Evolutionary conservation across 2,797 vertebrate species (phyloP), one percentile per base, ranked within the genome.

Genomic region (Hephaestus fuliginosus): DNA sequence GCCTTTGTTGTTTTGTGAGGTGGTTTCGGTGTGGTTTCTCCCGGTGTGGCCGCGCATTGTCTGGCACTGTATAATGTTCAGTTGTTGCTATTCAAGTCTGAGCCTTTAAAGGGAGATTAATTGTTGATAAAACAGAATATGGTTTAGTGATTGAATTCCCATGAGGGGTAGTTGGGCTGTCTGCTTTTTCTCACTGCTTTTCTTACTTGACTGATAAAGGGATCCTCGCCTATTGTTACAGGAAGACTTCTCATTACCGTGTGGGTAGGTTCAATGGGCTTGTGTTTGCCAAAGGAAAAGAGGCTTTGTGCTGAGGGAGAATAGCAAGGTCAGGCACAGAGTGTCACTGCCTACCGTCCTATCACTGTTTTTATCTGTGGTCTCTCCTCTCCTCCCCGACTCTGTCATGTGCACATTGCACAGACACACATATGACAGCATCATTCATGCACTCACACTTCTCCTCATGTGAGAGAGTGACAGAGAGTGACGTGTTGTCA

Each of bases 61-160:
- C 17, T 2, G 18, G 15, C 6, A 7, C 66, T 57, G 25, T 44
- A 18, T 6, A 28, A 60, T 1, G 18, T 46, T 36, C 49, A 56
- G 15, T n/a, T 71, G 66, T 75, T 74, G 48, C 65, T n/a, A 63
- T 74, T 83, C 5, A 64, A 68, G 46, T 62, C 36, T 1, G 55
- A 64, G 67, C 33, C 65, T 65, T 84, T 71, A 66, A 82, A 81
- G 79, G 66, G 48, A 90, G 74, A 91, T 87, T 84, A 78, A 89
- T 90, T 88, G 83, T 73, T 72, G 83, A 89, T 87, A 86, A 83
- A 87, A 70, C 64, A 88, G 60, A 89, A 83, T 55, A 52, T 76
- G 66, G 76, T 85, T 86, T 55, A 89, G 70, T 28, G 83, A 92
- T 76, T 77, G 76, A 88, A 87, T 78, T 82, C 82, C 84, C 69